A percentile compares a stretch with the other conserved stretches of the same genome.
Conservation (phyloP, 2,888 invertebrate genomes). For the Holacanthella duospinosa region DNA sequence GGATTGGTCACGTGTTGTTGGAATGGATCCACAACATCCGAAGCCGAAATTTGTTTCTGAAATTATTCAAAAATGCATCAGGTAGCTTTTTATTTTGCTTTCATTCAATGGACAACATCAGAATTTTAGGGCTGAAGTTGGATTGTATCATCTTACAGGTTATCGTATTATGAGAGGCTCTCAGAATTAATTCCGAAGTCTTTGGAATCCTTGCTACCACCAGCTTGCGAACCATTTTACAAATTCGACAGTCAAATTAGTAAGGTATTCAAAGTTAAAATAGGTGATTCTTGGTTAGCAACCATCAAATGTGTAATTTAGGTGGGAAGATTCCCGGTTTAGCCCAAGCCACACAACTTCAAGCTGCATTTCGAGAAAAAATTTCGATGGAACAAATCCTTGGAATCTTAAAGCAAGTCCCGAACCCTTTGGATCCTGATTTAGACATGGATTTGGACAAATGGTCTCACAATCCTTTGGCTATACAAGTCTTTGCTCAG, state of each 20-base stretch:
- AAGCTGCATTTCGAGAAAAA: slow-evolving; percentile 75
- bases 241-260: slow-evolving; percentile 84
- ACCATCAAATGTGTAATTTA: too few species aligned
- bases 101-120: not conserved
- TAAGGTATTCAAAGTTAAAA: too few species aligned
- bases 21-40: slow-evolving; percentile 75
- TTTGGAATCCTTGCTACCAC: slow-evolving; percentile 72
- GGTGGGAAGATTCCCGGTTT: slow-evolving; percentile 31
- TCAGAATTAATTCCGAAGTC: slow-evolving; percentile 82
- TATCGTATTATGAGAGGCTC: slow-evolving; percentile 90
- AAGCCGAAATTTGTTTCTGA: slow-evolving; percentile 90
- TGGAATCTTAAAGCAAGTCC: slow-evolving; percentile 72
- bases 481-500: slow-evolving; percentile 95
- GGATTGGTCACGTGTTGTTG: slow-evolving; percentile 81
- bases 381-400: slow-evolving; percentile 83
- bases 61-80: slow-evolving; percentile 75
- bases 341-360: slow-evolving; percentile 68
- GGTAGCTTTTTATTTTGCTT: slow-evolving; percentile 50
- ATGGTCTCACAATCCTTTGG: slow-evolving; percentile 70
- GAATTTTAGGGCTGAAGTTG: not conserved
- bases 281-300: slow-evolving; percentile 63
- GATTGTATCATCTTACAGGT: slow-evolving; percentile 44
- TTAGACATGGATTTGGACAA: slow-evolving; percentile 48
- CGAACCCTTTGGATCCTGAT: slow-evolving; percentile 63
- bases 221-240: slow-evolving; percentile 72